phyloP scores from a whole-genome alignment of 2,888 invertebrate genomes.

The Falcaria lacertinaria region DNA sequence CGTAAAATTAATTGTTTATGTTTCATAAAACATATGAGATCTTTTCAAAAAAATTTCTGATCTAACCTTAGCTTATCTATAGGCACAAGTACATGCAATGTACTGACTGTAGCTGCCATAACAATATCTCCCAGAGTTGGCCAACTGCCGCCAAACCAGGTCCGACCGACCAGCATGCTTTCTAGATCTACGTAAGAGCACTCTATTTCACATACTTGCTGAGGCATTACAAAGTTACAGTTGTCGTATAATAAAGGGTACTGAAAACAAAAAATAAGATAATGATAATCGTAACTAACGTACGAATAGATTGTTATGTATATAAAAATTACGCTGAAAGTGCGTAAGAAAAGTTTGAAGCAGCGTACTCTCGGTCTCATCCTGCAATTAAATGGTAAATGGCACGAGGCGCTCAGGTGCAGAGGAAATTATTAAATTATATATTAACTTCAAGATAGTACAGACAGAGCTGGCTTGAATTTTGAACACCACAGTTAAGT shows the following conservation, averaged over 20 bases:
- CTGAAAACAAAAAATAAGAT: constrained; percentile 32
- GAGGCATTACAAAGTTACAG: constrained; percentile 48
- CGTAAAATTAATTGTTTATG: not conserved
- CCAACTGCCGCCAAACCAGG: constrained; percentile 45
- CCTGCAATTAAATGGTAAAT: no score
- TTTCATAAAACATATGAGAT: not conserved
- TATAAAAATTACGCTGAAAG: no score
- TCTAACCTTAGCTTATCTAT: constrained; percentile 40
- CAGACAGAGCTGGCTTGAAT: no score
- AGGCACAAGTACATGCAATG: constrained; percentile 49
- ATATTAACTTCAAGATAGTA: no score
- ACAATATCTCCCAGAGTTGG: constrained; percentile 48
- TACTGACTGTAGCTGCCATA: constrained; percentile 49
- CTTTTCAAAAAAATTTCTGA: not conserved
- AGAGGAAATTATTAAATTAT: no score
- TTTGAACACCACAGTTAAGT: no score
- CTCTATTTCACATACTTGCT: constrained; percentile 44
- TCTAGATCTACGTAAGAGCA: constrained; percentile 47
- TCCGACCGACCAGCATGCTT: constrained; percentile 32
- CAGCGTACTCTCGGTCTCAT: no score
- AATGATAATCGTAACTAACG: no score
- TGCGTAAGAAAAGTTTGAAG: no score
- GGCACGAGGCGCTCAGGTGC: no score
- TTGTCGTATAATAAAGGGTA: constrained; percentile 55
- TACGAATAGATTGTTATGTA: no score